These are phyloP conservation scores for Odontothrips loti DNA, from an alignment of 2,888 invertebrate species.

Conservation along the genomic window DNA sequence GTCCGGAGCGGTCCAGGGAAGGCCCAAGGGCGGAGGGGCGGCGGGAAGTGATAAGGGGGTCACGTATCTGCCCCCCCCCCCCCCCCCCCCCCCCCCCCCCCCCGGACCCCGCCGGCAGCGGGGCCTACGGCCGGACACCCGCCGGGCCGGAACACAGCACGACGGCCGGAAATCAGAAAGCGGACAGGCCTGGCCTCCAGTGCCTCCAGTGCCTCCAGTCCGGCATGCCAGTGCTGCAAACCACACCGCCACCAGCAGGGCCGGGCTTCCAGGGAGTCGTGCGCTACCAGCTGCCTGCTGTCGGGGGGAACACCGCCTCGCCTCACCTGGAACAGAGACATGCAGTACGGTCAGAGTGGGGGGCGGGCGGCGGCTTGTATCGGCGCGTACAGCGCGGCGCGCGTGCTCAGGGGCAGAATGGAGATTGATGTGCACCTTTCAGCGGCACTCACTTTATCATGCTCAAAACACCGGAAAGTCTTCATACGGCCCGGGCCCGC, in stretches of 20 bases:
- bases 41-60: neutral
- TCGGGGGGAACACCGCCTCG: too few species aligned
- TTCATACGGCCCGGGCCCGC: neutral
- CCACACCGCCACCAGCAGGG: too few species aligned
- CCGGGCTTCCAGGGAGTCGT: too few species aligned
- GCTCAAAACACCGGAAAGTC: conserved; percentile 6
- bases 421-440: conserved; percentile 17
- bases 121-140: neutral
- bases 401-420: neutral
- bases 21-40: neutral
- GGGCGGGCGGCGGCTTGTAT: neutral
- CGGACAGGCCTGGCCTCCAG: neutral
- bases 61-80: neutral
- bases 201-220: too few species aligned
- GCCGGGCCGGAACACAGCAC: neutral
- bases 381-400: neutral
- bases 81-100: neutral
- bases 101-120: neutral
- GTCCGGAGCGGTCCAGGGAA: neutral
- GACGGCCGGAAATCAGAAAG: neutral
- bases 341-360: neutral
- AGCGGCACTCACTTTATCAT: conserved; percentile 3
- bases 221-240: too few species aligned
- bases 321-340: neutral
- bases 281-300: too few species aligned